Percentiles rank a stretch among this genome's conserved stretches.
Conservation (phyloP, 2,797 vertebrate genomes). For the Echeneis naucrates region DNA sequence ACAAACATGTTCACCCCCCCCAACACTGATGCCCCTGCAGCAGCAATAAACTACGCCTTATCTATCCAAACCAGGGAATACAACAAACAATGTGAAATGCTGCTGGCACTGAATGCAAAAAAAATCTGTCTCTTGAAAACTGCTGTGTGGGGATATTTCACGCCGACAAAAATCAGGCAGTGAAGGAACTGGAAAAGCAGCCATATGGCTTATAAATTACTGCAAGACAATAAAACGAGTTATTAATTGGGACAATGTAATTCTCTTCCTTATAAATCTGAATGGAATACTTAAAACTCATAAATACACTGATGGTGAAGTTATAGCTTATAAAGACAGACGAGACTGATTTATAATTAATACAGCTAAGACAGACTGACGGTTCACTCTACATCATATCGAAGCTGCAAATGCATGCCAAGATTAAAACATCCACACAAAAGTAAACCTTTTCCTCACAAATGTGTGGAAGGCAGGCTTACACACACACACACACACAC, state of each 20-base stretch:
- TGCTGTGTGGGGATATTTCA: slow-evolving; percentile 44
- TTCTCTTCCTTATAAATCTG: slow-evolving; percentile 32
- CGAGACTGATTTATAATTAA: slow-evolving; percentile 22
- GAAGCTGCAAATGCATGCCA: slow-evolving; percentile 1
- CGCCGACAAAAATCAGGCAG: slow-evolving; percentile 14
- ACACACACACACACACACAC: too few species aligned
- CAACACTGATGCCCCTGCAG: neutral
- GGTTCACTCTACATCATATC: neutral
- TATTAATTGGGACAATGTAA: slow-evolving; percentile 35
- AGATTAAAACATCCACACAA: slow-evolving; percentile 37
- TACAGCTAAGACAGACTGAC: slow-evolving; percentile 1
- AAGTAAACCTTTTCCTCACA: slow-evolving; percentile 8
- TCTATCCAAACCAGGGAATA: slow-evolving; percentile 36
- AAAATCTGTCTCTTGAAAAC: slow-evolving; percentile 31
- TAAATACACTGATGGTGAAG: slow-evolving; percentile 41
- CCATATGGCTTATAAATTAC: slow-evolving; percentile 26
- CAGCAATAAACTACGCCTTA: slow-evolving; percentile 43
- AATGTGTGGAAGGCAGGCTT: slow-evolving; percentile 8
- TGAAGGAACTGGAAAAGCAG: slow-evolving; percentile 35
- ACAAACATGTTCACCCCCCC: neutral
- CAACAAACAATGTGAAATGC: slow-evolving; percentile 21
- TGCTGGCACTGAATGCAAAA: slow-evolving; percentile 28
- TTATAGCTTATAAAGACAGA: slow-evolving; percentile 22
- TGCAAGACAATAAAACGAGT: slow-evolving; percentile 9
- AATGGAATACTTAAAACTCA: slow-evolving; percentile 39